These are phyloP conservation scores for Dasysyrphus tricinctus DNA, from an alignment of 2,888 invertebrate genomes.

Conservation along the genomic window DNA sequence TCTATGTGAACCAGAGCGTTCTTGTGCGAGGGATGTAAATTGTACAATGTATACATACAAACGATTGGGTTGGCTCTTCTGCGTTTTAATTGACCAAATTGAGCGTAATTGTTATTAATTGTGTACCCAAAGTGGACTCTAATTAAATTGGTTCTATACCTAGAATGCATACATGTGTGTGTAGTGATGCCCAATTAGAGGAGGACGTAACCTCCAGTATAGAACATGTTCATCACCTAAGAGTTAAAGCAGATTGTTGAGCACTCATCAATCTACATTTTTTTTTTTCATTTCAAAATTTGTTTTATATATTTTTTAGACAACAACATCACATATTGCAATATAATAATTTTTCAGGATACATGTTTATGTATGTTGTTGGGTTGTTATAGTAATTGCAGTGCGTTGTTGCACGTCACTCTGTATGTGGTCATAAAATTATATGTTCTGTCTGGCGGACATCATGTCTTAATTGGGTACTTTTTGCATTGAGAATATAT, in stretches of 20 bases:
- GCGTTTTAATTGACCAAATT: conserved; percentile 71
- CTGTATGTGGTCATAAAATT: conserved; percentile 60
- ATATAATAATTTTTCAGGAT: conserved; percentile 65
- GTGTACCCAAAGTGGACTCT: conserved; percentile 69
- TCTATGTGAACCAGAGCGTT: conserved; percentile 1
- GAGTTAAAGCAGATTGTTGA: conserved; percentile 46
- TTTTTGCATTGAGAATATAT: conserved; percentile 25
- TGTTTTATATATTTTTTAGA: conserved; percentile 37
- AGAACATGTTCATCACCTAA: conserved; percentile 23
- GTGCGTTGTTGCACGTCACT: conserved; percentile 41
- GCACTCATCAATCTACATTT: conserved; percentile 53
- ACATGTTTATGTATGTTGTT: conserved; percentile 35
- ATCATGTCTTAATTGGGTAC: conserved; percentile 67
- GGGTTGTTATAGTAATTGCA: conserved; percentile 65
- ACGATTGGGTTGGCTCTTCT: conserved; percentile 43
- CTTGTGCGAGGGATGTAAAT: conserved; percentile 20
- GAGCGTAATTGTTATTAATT: conserved; percentile 75
- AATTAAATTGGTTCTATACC: conserved; percentile 59
- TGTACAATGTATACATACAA: conserved; percentile 12
- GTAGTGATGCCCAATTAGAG: conserved; percentile 62
- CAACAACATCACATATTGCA: conserved; percentile 40
- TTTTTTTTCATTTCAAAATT: conserved; percentile 49
- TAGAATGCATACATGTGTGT: background rate
- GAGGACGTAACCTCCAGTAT: conserved; percentile 26
- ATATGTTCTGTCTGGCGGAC: conserved; percentile 38